A percentile compares a stretch with the other conserved stretches of the same genome.
Evolutionary conservation across 2,797 vertebrate genomes (phyloP).

Genomic region (Tachyglossus aculeatus): DNA sequence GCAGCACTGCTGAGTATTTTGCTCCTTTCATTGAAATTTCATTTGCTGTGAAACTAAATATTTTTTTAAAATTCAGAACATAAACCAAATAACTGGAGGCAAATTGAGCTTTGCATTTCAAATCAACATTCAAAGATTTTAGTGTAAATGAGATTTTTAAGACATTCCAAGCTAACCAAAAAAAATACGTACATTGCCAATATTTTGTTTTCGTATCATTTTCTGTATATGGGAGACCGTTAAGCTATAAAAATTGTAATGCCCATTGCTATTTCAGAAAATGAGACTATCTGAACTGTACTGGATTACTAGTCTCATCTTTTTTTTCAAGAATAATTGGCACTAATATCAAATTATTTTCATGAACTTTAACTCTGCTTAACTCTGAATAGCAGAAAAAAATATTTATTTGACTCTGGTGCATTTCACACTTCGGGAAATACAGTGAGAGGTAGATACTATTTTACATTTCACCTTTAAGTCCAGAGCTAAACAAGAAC

Average conservation of each 20-base stretch:
- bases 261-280: background rate
- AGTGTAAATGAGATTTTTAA: background rate
- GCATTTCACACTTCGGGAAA: too few relatives aligned
- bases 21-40: background rate
- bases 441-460: too few relatives aligned
- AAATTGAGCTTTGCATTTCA: background rate
- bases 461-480: too few relatives aligned
- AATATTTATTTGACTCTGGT: too few relatives aligned
- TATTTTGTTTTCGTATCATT: background rate
- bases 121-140: background rate
- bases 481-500: too few relatives aligned
- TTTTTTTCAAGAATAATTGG: background rate
- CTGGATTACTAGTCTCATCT: background rate
- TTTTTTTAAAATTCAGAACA: background rate
- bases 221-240: background rate
- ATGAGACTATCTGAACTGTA: background rate
- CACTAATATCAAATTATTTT: too few relatives aligned
- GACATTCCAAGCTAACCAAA: background rate
- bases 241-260: background rate
- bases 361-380: too few relatives aligned
- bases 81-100: background rate
- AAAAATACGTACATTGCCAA: background rate
- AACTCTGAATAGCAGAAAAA: too few relatives aligned
- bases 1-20: background rate
- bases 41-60: background rate